Evolutionary conservation across 2,113 vertebrate genomes (phyloP).

Genomic region (Origma solitaria): DNA sequence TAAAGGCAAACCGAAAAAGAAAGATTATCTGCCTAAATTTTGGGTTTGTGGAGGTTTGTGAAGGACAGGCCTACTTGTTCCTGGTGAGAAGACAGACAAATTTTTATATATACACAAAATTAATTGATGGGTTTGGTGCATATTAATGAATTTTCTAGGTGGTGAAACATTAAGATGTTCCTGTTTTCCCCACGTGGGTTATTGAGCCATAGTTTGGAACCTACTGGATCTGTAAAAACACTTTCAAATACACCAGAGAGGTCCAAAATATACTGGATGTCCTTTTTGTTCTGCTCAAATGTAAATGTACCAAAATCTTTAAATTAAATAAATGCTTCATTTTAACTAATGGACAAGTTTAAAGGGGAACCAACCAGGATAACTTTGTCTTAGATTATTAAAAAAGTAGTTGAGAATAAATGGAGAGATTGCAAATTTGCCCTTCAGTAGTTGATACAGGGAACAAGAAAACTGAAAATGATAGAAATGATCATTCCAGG

Average conservation of each 20-base stretch:
- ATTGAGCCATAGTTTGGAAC: neutral
- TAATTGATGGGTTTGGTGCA: neutral
- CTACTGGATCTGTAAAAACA: neutral
- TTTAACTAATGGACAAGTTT: neutral
- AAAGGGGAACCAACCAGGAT: neutral
- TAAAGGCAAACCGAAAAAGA: slow-evolving; percentile 86
- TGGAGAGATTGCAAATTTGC: neutral
- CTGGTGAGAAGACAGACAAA: neutral
- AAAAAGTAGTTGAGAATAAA: neutral
- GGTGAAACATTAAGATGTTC: neutral
- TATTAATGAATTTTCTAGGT: neutral
- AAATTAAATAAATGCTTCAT: neutral
- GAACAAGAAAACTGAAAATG: neutral
- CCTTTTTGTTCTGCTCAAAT: neutral
- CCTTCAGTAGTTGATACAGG: accelerated
- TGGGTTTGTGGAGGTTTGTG: slow-evolving; percentile 73
- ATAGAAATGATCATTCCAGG: neutral
- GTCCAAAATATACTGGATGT: neutral
- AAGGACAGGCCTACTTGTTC: slow-evolving; percentile 61
- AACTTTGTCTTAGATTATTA: neutral
- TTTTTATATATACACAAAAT: neutral
- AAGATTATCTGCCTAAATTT: slow-evolving; percentile 80
- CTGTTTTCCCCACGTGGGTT: neutral
- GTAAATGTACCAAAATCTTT: neutral
- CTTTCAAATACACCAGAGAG: neutral